Evolutionary conservation across 2,888 invertebrate genomes (phyloP).

Genomic region (Ochropleura plecta): DNA sequence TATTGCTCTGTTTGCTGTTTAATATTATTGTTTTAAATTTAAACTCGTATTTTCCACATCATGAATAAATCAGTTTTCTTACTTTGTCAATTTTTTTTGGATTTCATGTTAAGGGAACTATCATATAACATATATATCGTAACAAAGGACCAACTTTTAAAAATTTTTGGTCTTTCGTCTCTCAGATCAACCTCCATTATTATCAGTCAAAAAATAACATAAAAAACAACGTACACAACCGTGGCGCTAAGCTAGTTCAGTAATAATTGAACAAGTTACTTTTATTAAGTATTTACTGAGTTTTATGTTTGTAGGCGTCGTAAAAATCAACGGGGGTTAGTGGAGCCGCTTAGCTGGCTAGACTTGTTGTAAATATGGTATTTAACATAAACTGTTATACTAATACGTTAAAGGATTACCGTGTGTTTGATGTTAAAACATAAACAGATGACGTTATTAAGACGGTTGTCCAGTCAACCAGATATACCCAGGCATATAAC

Average conservation of each 20-base stretch:
- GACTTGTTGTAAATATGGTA: slow-evolving; percentile 37
- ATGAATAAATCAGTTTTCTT: not conserved
- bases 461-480: not conserved
- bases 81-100: not conserved
- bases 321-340: slow-evolving; percentile 58
- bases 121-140: too few species aligned
- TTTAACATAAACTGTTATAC: slow-evolving; percentile 23
- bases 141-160: not conserved
- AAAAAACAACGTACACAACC: slow-evolving; percentile 4
- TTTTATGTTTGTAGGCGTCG: slow-evolving; percentile 50
- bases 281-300: slow-evolving; percentile 61
- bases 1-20: not conserved
- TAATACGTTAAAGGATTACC: slow-evolving; percentile 17
- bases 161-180: too few species aligned
- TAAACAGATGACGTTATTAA: not conserved
- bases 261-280: slow-evolving; percentile 47
- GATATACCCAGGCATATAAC: not conserved
- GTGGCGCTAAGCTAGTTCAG: slow-evolving; percentile 21
- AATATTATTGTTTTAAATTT: not conserved
- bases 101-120: not conserved
- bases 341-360: slow-evolving; percentile 43
- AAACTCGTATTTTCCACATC: too few species aligned
- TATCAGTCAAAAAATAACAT: not conserved
- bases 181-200: not conserved
- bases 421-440: slow-evolving; percentile 1